Percentiles rank a stretch among this genome's conserved stretches.
These are phyloP conservation scores for Trachemys scripta DNA, from an alignment of 2,113 vertebrate genomes.

Conservation along the genomic window DNA sequence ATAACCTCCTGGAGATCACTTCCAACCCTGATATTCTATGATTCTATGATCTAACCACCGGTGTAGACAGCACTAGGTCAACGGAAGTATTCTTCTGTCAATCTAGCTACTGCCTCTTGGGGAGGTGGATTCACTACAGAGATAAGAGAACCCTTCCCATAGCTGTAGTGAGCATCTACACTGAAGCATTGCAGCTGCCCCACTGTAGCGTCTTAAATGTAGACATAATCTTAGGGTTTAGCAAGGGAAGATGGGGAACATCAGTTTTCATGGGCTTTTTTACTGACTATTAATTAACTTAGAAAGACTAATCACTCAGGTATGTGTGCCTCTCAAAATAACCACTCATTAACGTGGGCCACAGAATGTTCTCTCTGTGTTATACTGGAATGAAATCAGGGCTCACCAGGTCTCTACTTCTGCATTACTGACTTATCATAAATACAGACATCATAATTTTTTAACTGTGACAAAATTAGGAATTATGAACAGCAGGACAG, in stretches of 20 bases:
- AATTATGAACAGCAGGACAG: background rate
- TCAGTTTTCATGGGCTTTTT: background rate
- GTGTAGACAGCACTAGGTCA: too few species aligned
- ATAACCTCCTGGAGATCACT: too few species aligned
- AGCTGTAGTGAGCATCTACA: too few species aligned
- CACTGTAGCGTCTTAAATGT: background rate
- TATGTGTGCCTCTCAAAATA: background rate
- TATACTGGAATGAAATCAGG: rapidly evolving
- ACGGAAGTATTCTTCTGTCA: too few species aligned
- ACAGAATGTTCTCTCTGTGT: background rate
- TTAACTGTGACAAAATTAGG: background rate
- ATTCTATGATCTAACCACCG: too few species aligned
- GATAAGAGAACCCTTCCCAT: too few species aligned
- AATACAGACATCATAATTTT: background rate
- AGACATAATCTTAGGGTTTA: background rate
- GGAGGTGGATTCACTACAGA: too few species aligned
- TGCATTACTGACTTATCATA: background rate
- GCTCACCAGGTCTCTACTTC: background rate
- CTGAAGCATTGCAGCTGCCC: too few species aligned
- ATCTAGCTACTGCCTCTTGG: too few species aligned
- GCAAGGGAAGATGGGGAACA: background rate
- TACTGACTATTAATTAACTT: background rate
- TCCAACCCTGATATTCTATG: too few species aligned
- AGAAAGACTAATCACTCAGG: background rate
- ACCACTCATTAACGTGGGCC: background rate